A percentile compares a stretch with the other conserved stretches of the same genome.
Evolutionary conservation across 2,888 invertebrate genomes (phyloP).

Genomic region (Prosopocoilus inquinatus): DNA sequence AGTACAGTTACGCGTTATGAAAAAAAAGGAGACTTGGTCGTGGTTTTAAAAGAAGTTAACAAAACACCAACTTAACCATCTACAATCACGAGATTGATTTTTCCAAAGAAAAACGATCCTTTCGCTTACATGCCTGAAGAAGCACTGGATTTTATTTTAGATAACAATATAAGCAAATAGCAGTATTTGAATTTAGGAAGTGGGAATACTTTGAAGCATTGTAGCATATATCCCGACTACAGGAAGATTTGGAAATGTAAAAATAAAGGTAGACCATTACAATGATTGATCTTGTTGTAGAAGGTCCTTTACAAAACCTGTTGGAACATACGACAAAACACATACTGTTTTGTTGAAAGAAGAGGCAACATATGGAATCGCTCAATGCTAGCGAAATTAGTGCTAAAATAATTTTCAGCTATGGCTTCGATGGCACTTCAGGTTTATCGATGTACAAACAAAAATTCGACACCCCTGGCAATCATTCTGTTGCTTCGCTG

Average conservation of each 20-base stretch:
- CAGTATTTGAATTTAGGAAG: neutral
- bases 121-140: neutral
- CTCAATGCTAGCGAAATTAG: slow-evolving; percentile 2
- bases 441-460: slow-evolving; percentile 8
- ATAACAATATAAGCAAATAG: neutral
- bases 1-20: slow-evolving; percentile 3
- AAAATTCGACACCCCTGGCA: slow-evolving; percentile 3
- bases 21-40: neutral
- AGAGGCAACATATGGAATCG: slow-evolving; percentile 1
- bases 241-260: neutral
- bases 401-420: slow-evolving; percentile 8
- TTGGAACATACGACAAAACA: slow-evolving; percentile 6
- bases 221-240: neutral
- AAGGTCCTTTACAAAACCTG: slow-evolving; percentile 3
- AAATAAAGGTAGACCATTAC: slow-evolving; percentile 8
- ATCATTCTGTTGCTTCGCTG: neutral
- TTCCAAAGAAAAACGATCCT: neutral
- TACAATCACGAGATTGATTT: neutral
- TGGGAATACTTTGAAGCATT: neutral
- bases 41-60: slow-evolving; percentile 4
- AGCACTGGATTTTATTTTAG: neutral
- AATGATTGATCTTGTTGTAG: neutral
- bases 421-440: slow-evolving; percentile 8
- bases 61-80: neutral
- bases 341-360: slow-evolving; percentile 1